phyloP scores from a whole-genome alignment of 2,888 invertebrate species.

The Drosophila lutescens region DNA sequence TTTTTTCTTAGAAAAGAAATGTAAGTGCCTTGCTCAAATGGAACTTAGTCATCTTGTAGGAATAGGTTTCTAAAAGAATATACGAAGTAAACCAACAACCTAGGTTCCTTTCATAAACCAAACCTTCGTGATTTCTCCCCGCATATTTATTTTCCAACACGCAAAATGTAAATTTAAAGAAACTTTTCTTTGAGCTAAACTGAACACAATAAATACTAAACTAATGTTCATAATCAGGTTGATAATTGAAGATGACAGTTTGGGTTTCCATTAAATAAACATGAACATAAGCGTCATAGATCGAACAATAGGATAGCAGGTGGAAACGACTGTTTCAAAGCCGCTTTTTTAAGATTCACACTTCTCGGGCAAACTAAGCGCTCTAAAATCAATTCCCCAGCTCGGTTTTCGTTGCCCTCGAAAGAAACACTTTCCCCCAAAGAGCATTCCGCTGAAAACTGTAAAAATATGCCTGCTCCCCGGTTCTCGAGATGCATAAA shows the following conservation, averaged over 20 bases:
- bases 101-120: not conserved
- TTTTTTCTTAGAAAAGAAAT: constrained; percentile 5
- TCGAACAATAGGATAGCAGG: constrained; percentile 22
- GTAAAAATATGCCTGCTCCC: constrained; percentile 55
- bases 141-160: not conserved
- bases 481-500: constrained; percentile 62
- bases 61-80: too few species aligned
- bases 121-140: constrained; percentile 2
- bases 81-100: not conserved
- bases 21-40: not conserved
- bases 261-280: constrained; percentile 11
- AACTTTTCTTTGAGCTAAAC: constrained; percentile 1
- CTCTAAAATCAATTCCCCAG: constrained; percentile 22
- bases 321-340: constrained; percentile 14
- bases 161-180: constrained; percentile 11
- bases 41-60: not conserved
- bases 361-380: constrained; percentile 14
- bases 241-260: constrained; percentile 22
- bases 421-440: constrained; percentile 59
- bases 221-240: constrained; percentile 31
- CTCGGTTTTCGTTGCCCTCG: constrained; percentile 16
- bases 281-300: constrained; percentile 22
- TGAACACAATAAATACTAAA: constrained; percentile 17
- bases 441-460: constrained; percentile 34
- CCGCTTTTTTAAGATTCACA: constrained; percentile 22